Evolutionary conservation across 1,140 invertebrate species (phyloP).

Genomic region (Stegodyphus mimosarum): DNA sequence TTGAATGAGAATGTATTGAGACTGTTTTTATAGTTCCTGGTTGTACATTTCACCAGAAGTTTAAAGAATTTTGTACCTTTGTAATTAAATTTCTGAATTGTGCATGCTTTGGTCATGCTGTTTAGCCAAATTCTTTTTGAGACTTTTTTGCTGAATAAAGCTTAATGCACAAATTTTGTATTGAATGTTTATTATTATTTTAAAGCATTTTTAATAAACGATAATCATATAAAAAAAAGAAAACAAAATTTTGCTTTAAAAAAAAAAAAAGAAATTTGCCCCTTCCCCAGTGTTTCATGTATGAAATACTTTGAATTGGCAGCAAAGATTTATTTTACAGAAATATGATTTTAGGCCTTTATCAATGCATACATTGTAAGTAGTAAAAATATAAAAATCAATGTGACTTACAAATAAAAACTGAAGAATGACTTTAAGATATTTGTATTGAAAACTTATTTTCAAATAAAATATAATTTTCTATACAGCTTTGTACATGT

Average conservation of each 20-base stretch:
- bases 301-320: too few relatives aligned
- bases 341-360: too few relatives aligned
- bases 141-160: conserved; percentile 46
- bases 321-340: too few relatives aligned
- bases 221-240: not conserved
- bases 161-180: conserved; percentile 23
- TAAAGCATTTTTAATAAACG: not conserved
- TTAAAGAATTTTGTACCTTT: conserved; percentile 38
- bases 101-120: conserved; percentile 53
- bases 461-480: too few relatives aligned
- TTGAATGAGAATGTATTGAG: conserved; percentile 26
- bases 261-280: too few relatives aligned
- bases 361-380: too few relatives aligned
- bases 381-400: too few relatives aligned
- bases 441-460: too few relatives aligned
- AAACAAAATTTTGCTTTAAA: not conserved
- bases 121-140: conserved; percentile 47
- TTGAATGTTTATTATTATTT: not conserved
- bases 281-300: too few relatives aligned
- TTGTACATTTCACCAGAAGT: conserved; percentile 50
- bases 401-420: too few relatives aligned
- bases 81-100: conserved; percentile 30
- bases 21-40: conserved; percentile 52
- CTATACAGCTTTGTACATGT: too few relatives aligned
- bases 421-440: too few relatives aligned